Percentiles rank a stretch among this genome's conserved stretches.
phyloP scores from a whole-genome alignment of 2,113 vertebrate species.

The Pontoporia blainvillei region DNA sequence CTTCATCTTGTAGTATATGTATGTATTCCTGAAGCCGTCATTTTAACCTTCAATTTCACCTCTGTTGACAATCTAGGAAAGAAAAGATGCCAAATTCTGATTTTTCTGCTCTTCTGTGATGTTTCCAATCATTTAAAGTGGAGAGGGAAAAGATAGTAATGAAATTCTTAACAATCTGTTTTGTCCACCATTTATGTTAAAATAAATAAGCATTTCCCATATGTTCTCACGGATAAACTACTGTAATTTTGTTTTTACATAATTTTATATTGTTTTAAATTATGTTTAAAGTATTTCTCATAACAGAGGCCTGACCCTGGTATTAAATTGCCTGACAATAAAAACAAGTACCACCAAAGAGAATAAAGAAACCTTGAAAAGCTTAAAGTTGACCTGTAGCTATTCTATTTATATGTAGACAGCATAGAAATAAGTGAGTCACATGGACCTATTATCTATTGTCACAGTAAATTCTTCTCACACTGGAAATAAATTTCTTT shows the following conservation, averaged over 20 bases:
- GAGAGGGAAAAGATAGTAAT: background rate
- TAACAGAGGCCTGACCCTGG: background rate
- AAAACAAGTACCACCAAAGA: background rate
- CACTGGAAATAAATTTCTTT: background rate
- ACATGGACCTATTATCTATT: slow-evolving; percentile 1
- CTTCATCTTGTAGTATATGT: background rate
- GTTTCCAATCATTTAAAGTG: background rate
- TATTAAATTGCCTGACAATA: background rate
- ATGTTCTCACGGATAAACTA: background rate
- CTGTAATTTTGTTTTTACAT: background rate
- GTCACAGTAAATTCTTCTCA: background rate
- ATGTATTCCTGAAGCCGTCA: background rate
- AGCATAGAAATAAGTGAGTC: slow-evolving; percentile 20
- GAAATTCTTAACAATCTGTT: slow-evolving; percentile 2
- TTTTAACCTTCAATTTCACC: slow-evolving; percentile 23
- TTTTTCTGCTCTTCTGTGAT: background rate
- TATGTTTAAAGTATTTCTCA: slow-evolving; percentile 14
- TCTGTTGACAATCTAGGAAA: slow-evolving; percentile 14
- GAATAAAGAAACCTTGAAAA: slow-evolving; percentile 1
- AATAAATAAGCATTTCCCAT: background rate
- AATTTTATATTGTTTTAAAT: slow-evolving; percentile 30
- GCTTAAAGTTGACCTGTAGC: background rate
- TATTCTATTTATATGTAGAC: background rate
- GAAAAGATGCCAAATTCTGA: background rate
- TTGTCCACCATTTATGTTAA: background rate